These are phyloP conservation scores for Nymphicus hollandicus DNA, from an alignment of 2,113 vertebrate genomes.

Conservation along the genomic window DNA sequence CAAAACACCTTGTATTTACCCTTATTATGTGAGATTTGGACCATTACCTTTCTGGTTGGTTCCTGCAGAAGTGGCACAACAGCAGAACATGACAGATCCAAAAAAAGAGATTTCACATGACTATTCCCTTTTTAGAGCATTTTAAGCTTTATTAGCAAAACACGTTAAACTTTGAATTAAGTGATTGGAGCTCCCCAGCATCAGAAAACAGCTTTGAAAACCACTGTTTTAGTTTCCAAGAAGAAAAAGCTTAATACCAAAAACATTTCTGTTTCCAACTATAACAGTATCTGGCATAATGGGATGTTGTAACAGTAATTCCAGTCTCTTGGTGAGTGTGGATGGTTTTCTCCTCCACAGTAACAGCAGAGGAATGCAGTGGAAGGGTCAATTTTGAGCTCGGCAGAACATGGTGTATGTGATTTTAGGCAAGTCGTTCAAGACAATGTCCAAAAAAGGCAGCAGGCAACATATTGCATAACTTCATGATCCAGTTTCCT, in stretches of 20 bases:
- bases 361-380: conserved; percentile 24
- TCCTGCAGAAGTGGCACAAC: not conserved
- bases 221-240: conserved; percentile 1
- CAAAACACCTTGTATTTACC: not conserved
- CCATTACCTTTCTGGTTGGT: not conserved
- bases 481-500: not conserved
- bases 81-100: not conserved
- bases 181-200: not conserved
- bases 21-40: not conserved
- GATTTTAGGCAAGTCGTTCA: not conserved
- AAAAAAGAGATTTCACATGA: not conserved
- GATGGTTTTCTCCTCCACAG: not conserved
- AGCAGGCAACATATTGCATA: not conserved
- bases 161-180: conserved; percentile 7
- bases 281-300: conserved; percentile 13
- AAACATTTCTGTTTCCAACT: conserved; percentile 20
- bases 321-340: not conserved
- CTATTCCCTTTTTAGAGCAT: not conserved
- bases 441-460: not conserved
- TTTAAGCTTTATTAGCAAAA: conserved; percentile 28
- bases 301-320: conserved; percentile 20
- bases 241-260: conserved; percentile 26
- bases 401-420: not conserved
- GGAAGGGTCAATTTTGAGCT: not conserved
- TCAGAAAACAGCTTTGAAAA: conserved; percentile 7